These are phyloP conservation scores for Indri indri DNA, from an alignment of 2,113 vertebrate species.

Conservation along the genomic window DNA sequence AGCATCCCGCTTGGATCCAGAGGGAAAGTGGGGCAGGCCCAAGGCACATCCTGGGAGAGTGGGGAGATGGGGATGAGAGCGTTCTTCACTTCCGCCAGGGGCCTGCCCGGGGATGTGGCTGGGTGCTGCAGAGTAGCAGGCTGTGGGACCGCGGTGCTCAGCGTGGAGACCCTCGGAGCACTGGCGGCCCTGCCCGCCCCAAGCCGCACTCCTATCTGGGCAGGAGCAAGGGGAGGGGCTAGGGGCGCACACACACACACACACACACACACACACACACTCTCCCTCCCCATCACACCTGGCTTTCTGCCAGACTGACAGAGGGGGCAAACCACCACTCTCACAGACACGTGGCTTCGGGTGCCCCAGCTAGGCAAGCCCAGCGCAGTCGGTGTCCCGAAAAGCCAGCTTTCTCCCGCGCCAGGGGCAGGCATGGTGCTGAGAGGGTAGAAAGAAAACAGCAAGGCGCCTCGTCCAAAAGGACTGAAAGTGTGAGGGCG, in stretches of 20 bases:
- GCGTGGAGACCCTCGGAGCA: not conserved
- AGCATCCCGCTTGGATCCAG: not conserved
- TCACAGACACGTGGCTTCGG: not conserved
- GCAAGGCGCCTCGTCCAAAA: not conserved
- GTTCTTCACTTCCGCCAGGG: not conserved
- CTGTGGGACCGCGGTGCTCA: not conserved
- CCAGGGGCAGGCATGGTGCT: not conserved
- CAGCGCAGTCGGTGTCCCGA: not conserved
- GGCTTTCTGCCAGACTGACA: not conserved
- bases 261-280: not conserved
- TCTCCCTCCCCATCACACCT: not conserved
- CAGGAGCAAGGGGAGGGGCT: not conserved
- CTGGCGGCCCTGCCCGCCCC: not conserved
- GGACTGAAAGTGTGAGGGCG: not conserved
- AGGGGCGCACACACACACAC: not conserved
- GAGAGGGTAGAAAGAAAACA: not conserved
- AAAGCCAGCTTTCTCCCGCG: slow-evolving; percentile 25
- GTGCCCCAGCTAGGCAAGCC: not conserved
- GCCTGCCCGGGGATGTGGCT: not conserved
- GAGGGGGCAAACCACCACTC: not conserved
- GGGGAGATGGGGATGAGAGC: not conserved
- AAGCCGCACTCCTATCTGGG: not conserved
- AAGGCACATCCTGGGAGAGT: not conserved
- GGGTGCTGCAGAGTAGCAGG: not conserved
- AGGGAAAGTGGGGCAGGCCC: not conserved